A percentile compares a stretch with the other conserved stretches of the same genome.
phyloP scores from a whole-genome alignment of 1,140 invertebrate genomes.

The Neomicropteryx cornuta region DNA sequence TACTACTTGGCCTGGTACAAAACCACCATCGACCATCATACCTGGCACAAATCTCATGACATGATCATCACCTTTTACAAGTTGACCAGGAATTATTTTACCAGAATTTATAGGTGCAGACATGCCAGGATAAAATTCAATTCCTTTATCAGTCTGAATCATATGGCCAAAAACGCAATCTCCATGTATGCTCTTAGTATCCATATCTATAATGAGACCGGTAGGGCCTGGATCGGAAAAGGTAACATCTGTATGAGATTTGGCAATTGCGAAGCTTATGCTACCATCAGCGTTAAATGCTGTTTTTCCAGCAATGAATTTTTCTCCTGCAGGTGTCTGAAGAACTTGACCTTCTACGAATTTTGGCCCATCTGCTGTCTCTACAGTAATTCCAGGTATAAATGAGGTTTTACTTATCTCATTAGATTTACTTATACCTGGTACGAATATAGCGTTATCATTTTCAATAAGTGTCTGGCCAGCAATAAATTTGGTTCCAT shows the following conservation, averaged over 20 bases:
- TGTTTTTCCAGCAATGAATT: conserved; percentile 48
- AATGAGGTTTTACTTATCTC: conserved; percentile 36
- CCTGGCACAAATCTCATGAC: conserved; percentile 58
- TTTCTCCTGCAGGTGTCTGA: conserved; percentile 40
- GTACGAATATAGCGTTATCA: conserved; percentile 37
- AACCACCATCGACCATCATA: conserved; percentile 52
- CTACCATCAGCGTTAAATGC: conserved; percentile 36
- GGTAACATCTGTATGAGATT: conserved; percentile 42
- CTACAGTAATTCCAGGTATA: conserved; percentile 51
- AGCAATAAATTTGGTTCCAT: conserved; percentile 52
- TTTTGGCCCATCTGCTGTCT: conserved; percentile 50
- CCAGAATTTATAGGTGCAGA: conserved; percentile 34
- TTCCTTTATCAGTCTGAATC: conserved; percentile 51
- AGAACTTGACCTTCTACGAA: conserved; percentile 59
- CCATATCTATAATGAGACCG: conserved; percentile 48
- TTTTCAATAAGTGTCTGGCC: conserved; percentile 48
- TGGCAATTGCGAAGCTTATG: conserved; percentile 48
- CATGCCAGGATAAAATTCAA: conserved; percentile 58
- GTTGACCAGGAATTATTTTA: conserved; percentile 54
- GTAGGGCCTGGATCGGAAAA: conserved; percentile 39
- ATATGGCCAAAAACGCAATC: conserved; percentile 55
- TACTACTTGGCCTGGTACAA: conserved; percentile 60
- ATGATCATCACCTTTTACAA: conserved; percentile 47
- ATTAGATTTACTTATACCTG: conserved; percentile 39
- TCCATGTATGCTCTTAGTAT: conserved; percentile 37